Evolutionary conservation across 2,113 vertebrate species (phyloP).

Genomic region (Echinops telfairi): DNA sequence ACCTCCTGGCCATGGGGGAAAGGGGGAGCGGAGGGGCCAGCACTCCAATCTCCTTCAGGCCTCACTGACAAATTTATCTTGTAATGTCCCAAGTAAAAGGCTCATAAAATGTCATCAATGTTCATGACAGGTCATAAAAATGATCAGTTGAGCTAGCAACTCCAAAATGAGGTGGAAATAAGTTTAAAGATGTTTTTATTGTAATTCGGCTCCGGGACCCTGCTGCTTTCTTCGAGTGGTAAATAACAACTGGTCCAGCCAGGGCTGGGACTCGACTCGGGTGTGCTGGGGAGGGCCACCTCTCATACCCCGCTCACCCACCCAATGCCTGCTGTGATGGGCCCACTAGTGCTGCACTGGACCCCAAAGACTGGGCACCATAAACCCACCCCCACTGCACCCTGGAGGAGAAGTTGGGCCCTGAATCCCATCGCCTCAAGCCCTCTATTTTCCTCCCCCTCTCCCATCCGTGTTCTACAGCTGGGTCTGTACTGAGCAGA

Average conservation of each 20-base stretch:
- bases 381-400: not conserved
- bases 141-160: constrained; percentile 77
- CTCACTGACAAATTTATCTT: constrained; percentile 54
- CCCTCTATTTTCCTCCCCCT: not conserved
- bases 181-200: constrained; percentile 81
- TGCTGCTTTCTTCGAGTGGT: constrained; percentile 31
- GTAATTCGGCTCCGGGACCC: constrained; percentile 69
- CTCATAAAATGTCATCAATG: constrained; percentile 80
- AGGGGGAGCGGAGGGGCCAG: not conserved
- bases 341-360: not conserved
- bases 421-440: not conserved
- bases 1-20: not conserved
- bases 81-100: constrained; percentile 75
- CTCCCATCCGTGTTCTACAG: not conserved
- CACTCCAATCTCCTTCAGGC: constrained; percentile 45
- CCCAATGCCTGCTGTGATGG: too few species aligned
- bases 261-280: not conserved
- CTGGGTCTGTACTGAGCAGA: too few species aligned
- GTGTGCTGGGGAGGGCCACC: not conserved
- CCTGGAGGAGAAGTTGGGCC: not conserved
- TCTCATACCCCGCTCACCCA: too few species aligned
- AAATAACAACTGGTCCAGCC: constrained; percentile 67
- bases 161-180: constrained; percentile 81
- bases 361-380: not conserved
- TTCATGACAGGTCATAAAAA: constrained; percentile 81